Evolutionary conservation across 2,888 invertebrate genomes (phyloP), one percentile per base, ranked within the genome.

Genomic region (Drosophila atroscutellata): DNA sequence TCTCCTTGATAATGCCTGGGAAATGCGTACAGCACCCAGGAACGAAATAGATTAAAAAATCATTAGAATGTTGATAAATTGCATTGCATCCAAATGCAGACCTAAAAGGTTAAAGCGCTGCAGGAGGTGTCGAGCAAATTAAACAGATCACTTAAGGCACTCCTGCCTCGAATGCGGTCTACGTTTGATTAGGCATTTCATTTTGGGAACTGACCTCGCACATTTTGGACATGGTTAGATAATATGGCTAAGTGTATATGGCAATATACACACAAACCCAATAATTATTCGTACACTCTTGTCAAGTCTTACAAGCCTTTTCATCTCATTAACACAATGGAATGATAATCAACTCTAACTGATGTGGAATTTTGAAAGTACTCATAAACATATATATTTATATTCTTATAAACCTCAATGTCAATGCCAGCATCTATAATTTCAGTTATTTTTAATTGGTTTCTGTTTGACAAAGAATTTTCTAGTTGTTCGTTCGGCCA

Each of bases 31-130:
- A 72, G 61, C 60, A 58, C 39, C 26, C 51, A 34, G 59, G 67
- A 72, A 24, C 49, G 49, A 77, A 83, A 84, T 76, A 88, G 76
- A 86, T 85, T 85, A 83, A 85, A 85, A 83, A 83, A 78, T 59
- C 84, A 85, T 85, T 85, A 85, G 67, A 83, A 65, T 75, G 74
- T 67, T 88, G 86, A 84, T 83, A 88, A 83, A 84, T 88, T 76
- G 89, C 59, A 68, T 49, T 54, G 60, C 61, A 8, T 52, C 39
- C 28, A 52, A 47, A 26, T n/a, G 47, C 6, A 36, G 32, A 50
- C 28, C 11, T 47, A 66, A 79, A 49, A 61, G 69, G 70, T 71
- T 71, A 66, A 83, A 80, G 67, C 66, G 24, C 72, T 36, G 26
- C 76, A 42, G 66, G 72, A 84, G 86, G 84, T 84, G 84, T 83